These are phyloP conservation scores for Liolophura sinensis DNA, from an alignment of 1,140 invertebrate species.

Conservation along the genomic window DNA sequence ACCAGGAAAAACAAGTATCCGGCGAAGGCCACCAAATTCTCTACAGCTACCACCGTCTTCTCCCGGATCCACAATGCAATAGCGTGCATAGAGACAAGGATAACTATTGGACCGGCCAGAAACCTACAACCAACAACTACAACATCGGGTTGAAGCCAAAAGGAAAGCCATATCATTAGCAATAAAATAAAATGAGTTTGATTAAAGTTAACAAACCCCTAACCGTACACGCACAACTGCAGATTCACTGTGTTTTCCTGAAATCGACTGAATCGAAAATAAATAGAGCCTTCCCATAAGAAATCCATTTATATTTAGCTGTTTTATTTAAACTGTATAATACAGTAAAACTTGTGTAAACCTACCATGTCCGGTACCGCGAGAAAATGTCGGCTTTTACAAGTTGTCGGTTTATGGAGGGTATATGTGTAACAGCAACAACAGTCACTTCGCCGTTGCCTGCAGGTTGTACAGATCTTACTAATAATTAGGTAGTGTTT, in stretches of 20 bases:
- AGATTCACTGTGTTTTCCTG: neutral
- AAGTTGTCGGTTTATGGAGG: too few species aligned
- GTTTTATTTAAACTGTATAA: neutral
- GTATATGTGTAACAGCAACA: too few species aligned
- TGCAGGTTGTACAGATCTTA: too few species aligned
- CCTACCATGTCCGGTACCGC: too few species aligned
- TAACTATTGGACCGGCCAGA: constrained; percentile 76
- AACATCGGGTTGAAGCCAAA: neutral
- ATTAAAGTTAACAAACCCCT: too few species aligned
- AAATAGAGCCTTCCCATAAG: neutral
- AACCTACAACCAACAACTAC: constrained; percentile 62
- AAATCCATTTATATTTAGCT: neutral
- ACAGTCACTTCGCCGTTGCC: too few species aligned
- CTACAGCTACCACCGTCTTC: constrained; percentile 80
- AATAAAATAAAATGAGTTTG: too few species aligned
- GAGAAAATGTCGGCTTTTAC: too few species aligned
- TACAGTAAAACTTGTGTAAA: too few species aligned
- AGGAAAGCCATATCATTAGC: neutral
- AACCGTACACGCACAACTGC: too few species aligned
- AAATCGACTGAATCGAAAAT: neutral
- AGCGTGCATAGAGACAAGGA: constrained; percentile 70
- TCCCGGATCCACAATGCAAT: constrained; percentile 90
- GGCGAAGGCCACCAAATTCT: constrained; percentile 73
- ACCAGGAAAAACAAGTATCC: constrained; percentile 83
- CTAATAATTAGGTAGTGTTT: too few species aligned